These are phyloP conservation scores for Diplodus puntazzo DNA, from an alignment of 2,797 vertebrate species.

Conservation along the genomic window DNA sequence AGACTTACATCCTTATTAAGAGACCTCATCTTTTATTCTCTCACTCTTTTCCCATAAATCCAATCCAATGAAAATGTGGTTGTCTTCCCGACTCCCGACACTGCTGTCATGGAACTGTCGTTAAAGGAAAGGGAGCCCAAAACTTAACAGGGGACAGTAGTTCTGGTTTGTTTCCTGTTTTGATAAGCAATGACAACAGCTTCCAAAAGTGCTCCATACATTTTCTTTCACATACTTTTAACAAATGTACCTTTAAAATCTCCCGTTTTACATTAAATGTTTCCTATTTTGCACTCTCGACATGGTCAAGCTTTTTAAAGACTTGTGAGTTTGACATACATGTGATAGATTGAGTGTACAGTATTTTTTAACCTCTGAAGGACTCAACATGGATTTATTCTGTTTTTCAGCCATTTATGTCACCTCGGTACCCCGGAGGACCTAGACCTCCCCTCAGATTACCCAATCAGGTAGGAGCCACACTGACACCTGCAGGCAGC, in stretches of 20 bases:
- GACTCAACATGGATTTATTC: neutral
- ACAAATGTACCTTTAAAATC: neutral
- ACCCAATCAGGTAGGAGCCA: conserved; percentile 92
- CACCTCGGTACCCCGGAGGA: conserved; percentile 96
- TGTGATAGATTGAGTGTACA: neutral
- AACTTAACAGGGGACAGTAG: conserved; percentile 5
- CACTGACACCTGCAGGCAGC: conserved; percentile 36
- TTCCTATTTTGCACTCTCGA: neutral
- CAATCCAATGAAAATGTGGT: conserved; percentile 47
- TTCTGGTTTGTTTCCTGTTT: conserved; percentile 33
- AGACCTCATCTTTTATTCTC: conserved; percentile 38
- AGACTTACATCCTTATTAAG: conserved; percentile 42
- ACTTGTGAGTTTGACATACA: neutral
- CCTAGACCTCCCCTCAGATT: conserved; percentile 96
- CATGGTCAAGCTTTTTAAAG: neutral
- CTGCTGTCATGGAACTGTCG: conserved; percentile 40
- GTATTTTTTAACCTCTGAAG: neutral
- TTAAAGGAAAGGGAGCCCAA: conserved; percentile 27
- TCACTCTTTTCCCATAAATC: conserved; percentile 42
- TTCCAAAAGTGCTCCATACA: neutral
- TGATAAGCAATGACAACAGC: conserved; percentile 1
- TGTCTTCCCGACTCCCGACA: neutral
- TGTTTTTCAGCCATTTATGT: conserved; percentile 94
- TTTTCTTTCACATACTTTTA: neutral
- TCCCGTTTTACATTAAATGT: neutral